phyloP scores from a whole-genome alignment of 2,113 vertebrate genomes.

The Archocentrus centrarchus region DNA sequence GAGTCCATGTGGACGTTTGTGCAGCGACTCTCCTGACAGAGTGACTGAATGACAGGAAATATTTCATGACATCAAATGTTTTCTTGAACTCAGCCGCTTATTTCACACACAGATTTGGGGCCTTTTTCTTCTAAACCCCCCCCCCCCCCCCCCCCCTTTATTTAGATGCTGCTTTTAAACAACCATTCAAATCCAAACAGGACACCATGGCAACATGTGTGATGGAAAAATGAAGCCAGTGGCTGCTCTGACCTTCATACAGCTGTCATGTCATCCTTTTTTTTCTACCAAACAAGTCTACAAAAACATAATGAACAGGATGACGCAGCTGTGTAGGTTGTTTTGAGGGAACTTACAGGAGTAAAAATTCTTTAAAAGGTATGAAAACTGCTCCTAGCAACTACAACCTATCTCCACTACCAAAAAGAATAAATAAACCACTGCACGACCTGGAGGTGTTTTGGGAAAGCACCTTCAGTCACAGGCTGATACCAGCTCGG shows the following conservation, averaged over 20 bases:
- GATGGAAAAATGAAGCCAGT: not conserved
- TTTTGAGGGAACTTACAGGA: not conserved
- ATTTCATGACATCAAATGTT: not conserved
- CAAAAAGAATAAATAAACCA: not conserved
- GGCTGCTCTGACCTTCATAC: not conserved
- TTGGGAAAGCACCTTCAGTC: no score
- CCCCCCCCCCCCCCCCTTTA: not conserved
- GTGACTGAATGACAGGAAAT: slow-evolving; percentile 24
- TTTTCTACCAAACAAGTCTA: no score
- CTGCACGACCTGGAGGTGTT: no score
- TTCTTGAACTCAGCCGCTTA: not conserved
- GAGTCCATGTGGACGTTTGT: not conserved
- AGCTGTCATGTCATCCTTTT: not conserved
- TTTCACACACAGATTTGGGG: not conserved
- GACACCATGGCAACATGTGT: not conserved
- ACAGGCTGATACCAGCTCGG: no score
- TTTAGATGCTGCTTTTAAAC: not conserved
- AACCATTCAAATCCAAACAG: not conserved
- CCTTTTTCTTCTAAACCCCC: no score
- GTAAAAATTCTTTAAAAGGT: not conserved
- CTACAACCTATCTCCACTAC: not conserved
- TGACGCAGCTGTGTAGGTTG: not conserved
- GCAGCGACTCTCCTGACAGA: not conserved
- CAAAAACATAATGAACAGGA: no score
- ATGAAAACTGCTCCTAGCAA: not conserved